Conservation (phyloP, 2,797 vertebrate species). For the Microctenopoma steveboyesi region DNA sequence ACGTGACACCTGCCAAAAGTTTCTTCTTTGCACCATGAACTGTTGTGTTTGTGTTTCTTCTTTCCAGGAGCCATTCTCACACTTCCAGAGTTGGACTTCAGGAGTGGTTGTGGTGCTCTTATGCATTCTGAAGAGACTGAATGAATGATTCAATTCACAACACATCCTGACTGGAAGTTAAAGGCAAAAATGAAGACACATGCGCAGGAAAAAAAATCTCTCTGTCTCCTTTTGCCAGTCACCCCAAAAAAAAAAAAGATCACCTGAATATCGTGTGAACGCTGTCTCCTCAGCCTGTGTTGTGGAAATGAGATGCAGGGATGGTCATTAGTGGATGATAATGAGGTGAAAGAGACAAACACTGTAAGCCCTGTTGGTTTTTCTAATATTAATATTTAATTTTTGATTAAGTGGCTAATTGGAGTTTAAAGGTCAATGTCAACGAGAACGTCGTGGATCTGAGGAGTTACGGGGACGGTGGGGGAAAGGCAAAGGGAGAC, state of each 20-base stretch:
- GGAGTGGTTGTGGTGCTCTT: constrained; percentile 46
- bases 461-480: constrained; percentile 50
- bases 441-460: constrained; percentile 74
- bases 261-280: constrained; percentile 65
- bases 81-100: constrained; percentile 55
- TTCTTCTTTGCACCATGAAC: constrained; percentile 29
- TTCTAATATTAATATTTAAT: constrained; percentile 86
- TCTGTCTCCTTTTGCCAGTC: constrained; percentile 60
- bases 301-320: constrained; percentile 84
- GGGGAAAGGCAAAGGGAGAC: constrained; percentile 38
- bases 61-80: constrained; percentile 57
- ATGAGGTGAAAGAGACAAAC: constrained; percentile 85
- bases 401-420: constrained; percentile 86
- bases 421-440: constrained; percentile 86
- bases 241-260: constrained; percentile 15
- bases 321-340: constrained; percentile 84
- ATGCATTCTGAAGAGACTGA: constrained; percentile 41
- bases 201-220: constrained; percentile 1
- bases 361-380: constrained; percentile 85
- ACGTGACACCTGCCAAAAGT: constrained; percentile 55
- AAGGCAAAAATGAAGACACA: constrained; percentile 31
- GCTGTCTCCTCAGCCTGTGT: constrained; percentile 67
- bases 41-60: constrained; percentile 22
- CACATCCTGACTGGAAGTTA: constrained; percentile 35
- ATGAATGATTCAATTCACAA: constrained; percentile 53